These are phyloP conservation scores for Choloepus hoffmanni DNA, from an alignment of 2,113 vertebrate species.

Conservation along the genomic window DNA sequence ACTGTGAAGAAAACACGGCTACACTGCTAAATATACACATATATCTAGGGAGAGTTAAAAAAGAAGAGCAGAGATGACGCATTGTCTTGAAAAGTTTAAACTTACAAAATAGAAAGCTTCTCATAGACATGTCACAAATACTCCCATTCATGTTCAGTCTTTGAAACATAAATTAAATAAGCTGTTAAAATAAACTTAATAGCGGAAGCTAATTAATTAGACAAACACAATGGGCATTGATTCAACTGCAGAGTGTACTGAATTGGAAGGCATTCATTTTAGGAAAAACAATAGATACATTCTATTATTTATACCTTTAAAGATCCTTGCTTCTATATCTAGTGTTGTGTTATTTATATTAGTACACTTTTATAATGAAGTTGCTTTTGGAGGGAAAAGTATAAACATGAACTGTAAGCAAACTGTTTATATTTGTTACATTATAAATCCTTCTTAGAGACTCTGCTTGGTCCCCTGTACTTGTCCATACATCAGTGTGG, in stretches of 20 bases:
- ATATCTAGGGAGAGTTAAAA: background rate
- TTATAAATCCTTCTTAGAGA: too few species aligned
- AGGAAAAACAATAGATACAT: background rate
- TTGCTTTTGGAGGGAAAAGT: background rate
- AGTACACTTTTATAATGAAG: background rate
- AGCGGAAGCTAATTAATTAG: background rate
- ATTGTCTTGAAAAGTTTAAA: background rate
- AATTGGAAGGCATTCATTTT: background rate
- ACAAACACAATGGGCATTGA: background rate
- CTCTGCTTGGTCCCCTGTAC: too few species aligned
- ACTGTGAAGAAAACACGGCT: background rate
- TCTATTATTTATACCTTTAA: background rate
- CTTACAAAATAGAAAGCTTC: background rate
- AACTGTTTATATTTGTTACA: background rate
- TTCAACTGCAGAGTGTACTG: background rate
- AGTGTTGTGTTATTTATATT: background rate
- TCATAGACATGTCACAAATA: background rate
- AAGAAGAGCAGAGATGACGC: background rate
- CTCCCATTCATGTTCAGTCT: background rate
- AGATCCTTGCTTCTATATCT: background rate
- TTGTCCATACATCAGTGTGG: too few species aligned
- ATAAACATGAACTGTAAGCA: background rate
- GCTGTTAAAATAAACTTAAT: background rate
- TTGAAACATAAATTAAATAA: conserved; percentile 24
- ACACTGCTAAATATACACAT: too few species aligned